phyloP scores from a whole-genome alignment of 2,797 vertebrate genomes.

The Mus spretus region DNA sequence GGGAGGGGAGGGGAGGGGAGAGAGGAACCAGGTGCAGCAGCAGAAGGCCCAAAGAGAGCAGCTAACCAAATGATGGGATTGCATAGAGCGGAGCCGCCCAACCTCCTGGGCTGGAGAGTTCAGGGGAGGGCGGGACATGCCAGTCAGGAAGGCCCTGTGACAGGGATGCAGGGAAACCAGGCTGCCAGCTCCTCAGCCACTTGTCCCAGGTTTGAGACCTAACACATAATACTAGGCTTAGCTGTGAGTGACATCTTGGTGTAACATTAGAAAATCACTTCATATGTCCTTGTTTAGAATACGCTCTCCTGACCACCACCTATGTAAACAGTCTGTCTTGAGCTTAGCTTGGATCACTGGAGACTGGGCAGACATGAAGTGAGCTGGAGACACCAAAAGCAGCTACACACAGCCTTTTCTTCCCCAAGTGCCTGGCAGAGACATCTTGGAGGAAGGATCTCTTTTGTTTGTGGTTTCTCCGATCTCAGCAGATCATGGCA shows the following conservation, averaged over 20 bases:
- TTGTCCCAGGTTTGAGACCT: neutral
- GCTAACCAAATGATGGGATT: neutral
- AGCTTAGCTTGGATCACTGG: neutral
- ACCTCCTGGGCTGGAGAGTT: neutral
- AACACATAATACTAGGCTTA: neutral
- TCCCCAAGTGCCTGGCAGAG: neutral
- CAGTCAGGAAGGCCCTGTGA: neutral
- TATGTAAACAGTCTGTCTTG: neutral
- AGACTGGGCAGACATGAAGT: neutral
- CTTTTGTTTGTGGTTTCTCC: neutral
- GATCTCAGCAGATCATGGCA: neutral
- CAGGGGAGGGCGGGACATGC: neutral
- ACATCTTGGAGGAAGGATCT: neutral
- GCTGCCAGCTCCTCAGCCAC: neutral
- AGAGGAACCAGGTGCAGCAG: neutral
- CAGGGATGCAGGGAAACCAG: neutral
- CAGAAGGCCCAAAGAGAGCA: neutral
- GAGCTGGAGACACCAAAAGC: neutral
- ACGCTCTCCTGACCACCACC: neutral
- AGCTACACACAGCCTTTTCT: neutral
- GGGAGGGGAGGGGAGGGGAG: neutral
- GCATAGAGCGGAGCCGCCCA: neutral
- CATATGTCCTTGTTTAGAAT: neutral
- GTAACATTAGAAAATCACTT: constrained; percentile 42
- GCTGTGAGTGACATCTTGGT: constrained; percentile 1